These are phyloP conservation scores for Caenorhabditis imperialis DNA, from an alignment of 2,888 invertebrate genomes.

Conservation along the genomic window DNA sequence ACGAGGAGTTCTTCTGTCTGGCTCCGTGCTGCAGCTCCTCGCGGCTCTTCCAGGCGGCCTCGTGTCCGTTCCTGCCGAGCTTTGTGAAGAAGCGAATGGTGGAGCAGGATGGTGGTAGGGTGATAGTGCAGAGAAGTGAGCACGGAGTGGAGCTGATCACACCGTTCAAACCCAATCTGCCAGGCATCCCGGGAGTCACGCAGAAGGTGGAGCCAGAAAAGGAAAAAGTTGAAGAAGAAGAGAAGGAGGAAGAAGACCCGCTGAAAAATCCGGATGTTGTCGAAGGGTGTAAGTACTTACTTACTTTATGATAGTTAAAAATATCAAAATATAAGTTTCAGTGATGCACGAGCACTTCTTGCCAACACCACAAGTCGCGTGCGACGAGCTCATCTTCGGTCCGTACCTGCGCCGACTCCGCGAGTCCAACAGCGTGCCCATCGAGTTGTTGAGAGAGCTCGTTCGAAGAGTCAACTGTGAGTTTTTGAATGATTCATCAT, in stretches of 20 bases:
- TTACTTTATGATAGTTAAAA: not conserved
- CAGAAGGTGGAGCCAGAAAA: constrained; percentile 9
- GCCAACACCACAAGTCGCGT: constrained; percentile 14
- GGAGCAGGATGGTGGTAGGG: not conserved
- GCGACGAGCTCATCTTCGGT: constrained; percentile 32
- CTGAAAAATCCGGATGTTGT: constrained; percentile 9
- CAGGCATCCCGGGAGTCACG: not conserved
- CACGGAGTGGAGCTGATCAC: constrained; percentile 38
- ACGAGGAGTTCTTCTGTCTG: constrained; percentile 42
- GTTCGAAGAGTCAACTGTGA: constrained; percentile 37
- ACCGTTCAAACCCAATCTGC: constrained; percentile 5
- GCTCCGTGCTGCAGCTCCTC: constrained; percentile 42
- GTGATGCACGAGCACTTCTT: constrained; percentile 41
- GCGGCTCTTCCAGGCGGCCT: constrained; percentile 25
- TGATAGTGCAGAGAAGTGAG: constrained; percentile 21
- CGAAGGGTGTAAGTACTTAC: constrained; percentile 16
- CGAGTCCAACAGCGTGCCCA: constrained; percentile 11
- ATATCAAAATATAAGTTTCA: constrained; percentile 8
- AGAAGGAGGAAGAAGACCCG: constrained; percentile 20
- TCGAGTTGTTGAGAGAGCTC: constrained; percentile 10
- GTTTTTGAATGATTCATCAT: too few species aligned
- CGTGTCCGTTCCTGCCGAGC: constrained; percentile 31
- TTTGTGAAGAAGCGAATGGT: constrained; percentile 31
- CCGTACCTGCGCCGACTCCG: constrained; percentile 22
- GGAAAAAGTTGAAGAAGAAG: constrained; percentile 10